Conservation (phyloP, 1,140 invertebrate genomes). For the Cecropterus lyciades region DNA sequence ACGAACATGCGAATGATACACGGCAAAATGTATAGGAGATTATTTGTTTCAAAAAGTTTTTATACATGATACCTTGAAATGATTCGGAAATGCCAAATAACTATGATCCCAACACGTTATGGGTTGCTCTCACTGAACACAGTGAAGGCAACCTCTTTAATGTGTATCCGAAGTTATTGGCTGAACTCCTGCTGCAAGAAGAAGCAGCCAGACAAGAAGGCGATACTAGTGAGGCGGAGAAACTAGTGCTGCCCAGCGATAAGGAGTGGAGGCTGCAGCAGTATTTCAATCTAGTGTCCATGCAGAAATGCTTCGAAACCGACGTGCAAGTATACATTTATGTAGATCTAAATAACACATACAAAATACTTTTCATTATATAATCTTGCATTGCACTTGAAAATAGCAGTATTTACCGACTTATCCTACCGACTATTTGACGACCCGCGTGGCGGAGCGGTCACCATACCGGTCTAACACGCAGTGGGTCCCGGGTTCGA, state of each 20-base stretch:
- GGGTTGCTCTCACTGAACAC: slow-evolving; percentile 82
- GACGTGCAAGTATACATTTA: slow-evolving; percentile 52
- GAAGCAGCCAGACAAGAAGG: slow-evolving; percentile 72
- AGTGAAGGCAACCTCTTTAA: slow-evolving; percentile 82
- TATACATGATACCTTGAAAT: slow-evolving; percentile 17
- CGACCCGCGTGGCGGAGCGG: too few relatives aligned
- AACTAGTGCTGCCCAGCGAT: slow-evolving; percentile 87
- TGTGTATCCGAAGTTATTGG: slow-evolving; percentile 78
- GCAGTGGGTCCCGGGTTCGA: too few relatives aligned
- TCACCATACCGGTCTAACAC: too few relatives aligned
- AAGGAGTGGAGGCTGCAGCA: slow-evolving; percentile 89
- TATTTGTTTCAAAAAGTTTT: background rate
- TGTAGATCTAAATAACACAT: background rate
- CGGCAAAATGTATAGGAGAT: background rate
- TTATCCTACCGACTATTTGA: too few relatives aligned
- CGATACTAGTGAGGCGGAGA: slow-evolving; percentile 73
- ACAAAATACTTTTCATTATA: too few relatives aligned
- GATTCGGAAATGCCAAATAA: slow-evolving; percentile 56
- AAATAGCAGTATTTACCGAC: too few relatives aligned
- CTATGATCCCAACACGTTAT: slow-evolving; percentile 77
- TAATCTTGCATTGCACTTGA: too few relatives aligned
- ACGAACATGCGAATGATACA: background rate
- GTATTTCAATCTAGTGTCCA: slow-evolving; percentile 89
- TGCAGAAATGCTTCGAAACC: slow-evolving; percentile 84
- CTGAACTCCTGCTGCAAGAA: slow-evolving; percentile 75